Base-by-base conservation (phyloP, 1,140 invertebrate species). In the Megalopta genalis region DNA sequence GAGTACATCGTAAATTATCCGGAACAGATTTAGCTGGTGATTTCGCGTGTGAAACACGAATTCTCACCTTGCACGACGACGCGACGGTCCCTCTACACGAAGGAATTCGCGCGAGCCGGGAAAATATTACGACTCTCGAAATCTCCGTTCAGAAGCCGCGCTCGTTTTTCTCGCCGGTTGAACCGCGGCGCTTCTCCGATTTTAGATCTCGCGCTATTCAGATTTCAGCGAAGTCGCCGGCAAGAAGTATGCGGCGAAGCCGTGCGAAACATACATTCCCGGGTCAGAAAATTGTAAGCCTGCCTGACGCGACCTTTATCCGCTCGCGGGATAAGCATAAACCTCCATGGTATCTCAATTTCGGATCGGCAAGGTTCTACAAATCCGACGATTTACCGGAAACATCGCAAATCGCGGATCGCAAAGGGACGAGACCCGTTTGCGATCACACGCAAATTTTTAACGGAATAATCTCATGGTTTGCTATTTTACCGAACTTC, bases 281-380 rank as follows among this genome's bases (percentile, higher is more conserved):
- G 37, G 67, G 59, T 64, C 49, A 27, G 59, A 64, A 64, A 64
- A 72, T 78, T 39, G 60, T 72, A 78, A 78, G 37, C 18, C 23
- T 67, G 9, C 42, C 21, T 27, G 25, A 18, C 21, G 7, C 25
- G 8, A 5, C 10, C 46, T 25, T 42, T 54, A 60, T 54, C 10
- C 52, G n/a, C 9, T 59, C 76, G 21, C n/a, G 59, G 25, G 60
- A 54, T 49, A 65, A 65, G 62, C 69, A 42, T 71, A 71, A 46
- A 71, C 69, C 46, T 9, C 9, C 37, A 27, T 23, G 27, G 21
- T 62, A 23, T 64, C 42, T 65, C 72, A 52, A 74, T 64, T 49
- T 65, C n/a, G 32, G 46, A 21, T 65, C 46, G n/a, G 2, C 23
- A 0, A 2, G 23, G 21, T 27, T 72, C 42, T 14, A 27, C 18